phyloP scores from a whole-genome alignment of 2,113 vertebrate genomes.

The Taxidea taxus region DNA sequence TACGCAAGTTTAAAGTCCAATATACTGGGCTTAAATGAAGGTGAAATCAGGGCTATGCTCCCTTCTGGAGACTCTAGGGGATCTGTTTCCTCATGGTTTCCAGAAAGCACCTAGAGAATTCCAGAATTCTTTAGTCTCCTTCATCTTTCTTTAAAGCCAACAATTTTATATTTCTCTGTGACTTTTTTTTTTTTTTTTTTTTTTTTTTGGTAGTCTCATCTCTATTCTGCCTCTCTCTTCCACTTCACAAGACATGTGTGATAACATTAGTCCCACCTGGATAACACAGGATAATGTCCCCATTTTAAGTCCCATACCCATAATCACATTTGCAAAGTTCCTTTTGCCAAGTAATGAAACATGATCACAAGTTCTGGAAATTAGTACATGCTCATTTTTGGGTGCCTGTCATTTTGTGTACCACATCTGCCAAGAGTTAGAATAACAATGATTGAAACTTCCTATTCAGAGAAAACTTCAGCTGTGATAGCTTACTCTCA shows the following conservation, averaged over 20 bases:
- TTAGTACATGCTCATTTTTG: not conserved
- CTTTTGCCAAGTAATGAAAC: not conserved
- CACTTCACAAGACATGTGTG: not conserved
- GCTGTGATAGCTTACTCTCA: not conserved
- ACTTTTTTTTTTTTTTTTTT: not conserved
- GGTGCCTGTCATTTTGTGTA: not conserved
- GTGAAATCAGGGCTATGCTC: not conserved
- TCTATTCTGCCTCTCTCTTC: not conserved
- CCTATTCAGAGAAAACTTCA: not conserved
- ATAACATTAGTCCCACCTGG: not conserved
- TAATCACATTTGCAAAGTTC: not conserved
- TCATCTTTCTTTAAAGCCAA: not conserved
- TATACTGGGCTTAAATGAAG: not conserved
- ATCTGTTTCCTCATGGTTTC: not conserved
- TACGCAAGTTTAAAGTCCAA: not conserved
- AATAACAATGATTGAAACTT: not conserved
- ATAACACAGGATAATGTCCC: not conserved
- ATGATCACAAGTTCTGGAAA: not conserved
- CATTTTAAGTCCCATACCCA: not conserved
- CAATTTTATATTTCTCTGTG: not conserved
- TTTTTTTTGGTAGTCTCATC: not conserved
- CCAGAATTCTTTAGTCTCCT: not conserved
- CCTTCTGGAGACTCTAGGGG: accelerated
- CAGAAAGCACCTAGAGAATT: not conserved
- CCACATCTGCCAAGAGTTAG: not conserved